Evolutionary conservation across 1,140 invertebrate genomes (phyloP), one percentile per base, ranked within the genome.

Genomic region (Apolygus lucorum): DNA sequence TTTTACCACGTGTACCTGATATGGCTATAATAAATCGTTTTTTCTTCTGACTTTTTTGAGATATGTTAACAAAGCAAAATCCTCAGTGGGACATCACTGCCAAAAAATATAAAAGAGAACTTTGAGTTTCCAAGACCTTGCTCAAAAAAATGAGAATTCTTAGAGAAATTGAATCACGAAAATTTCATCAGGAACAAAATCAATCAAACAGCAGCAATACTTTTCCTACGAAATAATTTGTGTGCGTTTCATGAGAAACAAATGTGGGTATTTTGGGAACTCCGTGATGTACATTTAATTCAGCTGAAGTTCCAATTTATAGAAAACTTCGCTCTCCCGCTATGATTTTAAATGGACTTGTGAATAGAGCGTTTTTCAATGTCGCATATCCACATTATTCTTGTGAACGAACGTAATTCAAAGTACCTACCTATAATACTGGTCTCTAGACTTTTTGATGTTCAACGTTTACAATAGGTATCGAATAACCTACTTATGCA

Each of bases 1-100:
- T 66, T 66, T 66, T 28, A 66, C 64, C 64, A 66, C 28, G 28
- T 29, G 64, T 66, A 66, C 64, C 64, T 66, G 64, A 66, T 66
- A 14, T 42, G 64, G 27, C 29, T 34, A 66, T 29, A 28, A 66
- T 34, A 8, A 29, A 21, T 28, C 34, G n/a, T 29, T 34, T 17
- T 64, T 64, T 66, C 21, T 66, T 34, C n/a, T 24, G 25, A 21
- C 34, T 66, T 66, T 66, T 28, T 24, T 28, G 14, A 64, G 8
- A 27, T 17, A 11, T 28, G 24, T 25, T 13, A 28, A 8, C 22
- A 8, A n/a, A n/a, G 14, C 24, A 26, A 28, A 29, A 21, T 64
- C 24, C 27, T 64, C 13, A 28, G 63, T 64, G 28, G 28, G 24
- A 27, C 24, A 29, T 64, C 29, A 66, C 64, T 29, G 64, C 29